Base-by-base conservation (phyloP, 1,140 invertebrate species). In the Lerema accius region DNA sequence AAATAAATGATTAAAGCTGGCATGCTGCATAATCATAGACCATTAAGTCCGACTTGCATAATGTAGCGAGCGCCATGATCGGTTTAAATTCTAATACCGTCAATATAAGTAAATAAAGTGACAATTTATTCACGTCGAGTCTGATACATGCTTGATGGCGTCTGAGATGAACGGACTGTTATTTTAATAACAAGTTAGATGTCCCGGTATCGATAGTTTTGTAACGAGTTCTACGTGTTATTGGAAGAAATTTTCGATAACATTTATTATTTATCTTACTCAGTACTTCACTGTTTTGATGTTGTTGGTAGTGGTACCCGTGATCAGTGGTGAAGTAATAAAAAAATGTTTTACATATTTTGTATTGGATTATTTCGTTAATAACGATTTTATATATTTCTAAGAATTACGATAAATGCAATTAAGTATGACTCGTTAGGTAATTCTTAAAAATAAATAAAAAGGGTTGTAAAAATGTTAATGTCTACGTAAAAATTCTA, bases 31-130 rank as follows among this genome's bases (percentile, higher is more conserved):
- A 42, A 42, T 55, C 51, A 42, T 42, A 28, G 37, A 40, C 51
- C 19, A 43, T 43, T 28, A 43, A 7, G 19, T 42, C 39, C 19
- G 23, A 9, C 51, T 42, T 15, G 39, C 51, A 55, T 55, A 42
- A 55, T 55, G 51, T 10, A 28, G 51, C 39, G 13, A 42, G 51
- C 37, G 37, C 49, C 40, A 55, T 55, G 42, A 55, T 55, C 51
- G 51, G 37, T 23, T 55, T 55, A 42, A 55, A 55, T 42, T 55
- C 51, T n/a, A 51, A 42, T 13, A 23, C 15, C 51, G 51, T 55
- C 37, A 42, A 55, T 42, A 53, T 42, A 53, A 1, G n/a, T 37
- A 53, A 42, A 23, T 53, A 5, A 26, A 42, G 37, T 37, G 17
- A 23, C 19, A 42, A 53, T 42, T 42, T 42, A 53, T 53, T 53